Evolutionary conservation across 2,113 vertebrate species (phyloP).

Genomic region (Brienomyrus longianalis): DNA sequence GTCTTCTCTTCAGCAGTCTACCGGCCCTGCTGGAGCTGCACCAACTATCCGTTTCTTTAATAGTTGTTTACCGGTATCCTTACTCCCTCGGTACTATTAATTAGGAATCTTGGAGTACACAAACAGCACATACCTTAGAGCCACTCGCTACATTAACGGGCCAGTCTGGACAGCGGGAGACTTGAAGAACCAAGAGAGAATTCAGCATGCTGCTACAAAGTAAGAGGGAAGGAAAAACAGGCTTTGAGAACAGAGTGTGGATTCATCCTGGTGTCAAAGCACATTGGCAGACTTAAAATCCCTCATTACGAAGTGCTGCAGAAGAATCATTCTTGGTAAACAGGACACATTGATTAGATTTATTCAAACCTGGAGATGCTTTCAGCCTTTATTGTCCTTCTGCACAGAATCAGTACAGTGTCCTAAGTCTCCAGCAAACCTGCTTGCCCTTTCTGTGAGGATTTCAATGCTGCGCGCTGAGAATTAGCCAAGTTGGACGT

Average conservation of each 20-base stretch:
- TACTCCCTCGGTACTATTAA: neutral
- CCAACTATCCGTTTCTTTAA: neutral
- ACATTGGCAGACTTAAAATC: neutral
- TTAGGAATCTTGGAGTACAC: neutral
- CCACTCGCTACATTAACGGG: neutral
- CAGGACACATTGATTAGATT: neutral
- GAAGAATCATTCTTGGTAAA: neutral
- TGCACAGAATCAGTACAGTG: neutral
- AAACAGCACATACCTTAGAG: neutral
- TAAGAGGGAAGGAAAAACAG: neutral
- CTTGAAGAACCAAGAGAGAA: neutral
- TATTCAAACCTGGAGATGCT: neutral
- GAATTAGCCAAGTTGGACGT: neutral
- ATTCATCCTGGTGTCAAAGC: neutral
- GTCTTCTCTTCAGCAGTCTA: neutral
- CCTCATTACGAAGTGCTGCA: neutral
- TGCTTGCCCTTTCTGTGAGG: neutral
- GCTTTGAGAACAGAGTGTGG: neutral
- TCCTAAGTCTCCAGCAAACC: neutral
- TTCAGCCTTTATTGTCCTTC: neutral
- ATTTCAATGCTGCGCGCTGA: neutral
- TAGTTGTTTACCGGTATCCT: neutral
- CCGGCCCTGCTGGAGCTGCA: neutral
- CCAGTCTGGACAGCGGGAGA: neutral
- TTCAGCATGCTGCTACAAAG: neutral